Evolutionary conservation across 2,888 invertebrate species (phyloP), one percentile per base, ranked within the genome.

Genomic region (Vandiemenella viatica): DNA sequence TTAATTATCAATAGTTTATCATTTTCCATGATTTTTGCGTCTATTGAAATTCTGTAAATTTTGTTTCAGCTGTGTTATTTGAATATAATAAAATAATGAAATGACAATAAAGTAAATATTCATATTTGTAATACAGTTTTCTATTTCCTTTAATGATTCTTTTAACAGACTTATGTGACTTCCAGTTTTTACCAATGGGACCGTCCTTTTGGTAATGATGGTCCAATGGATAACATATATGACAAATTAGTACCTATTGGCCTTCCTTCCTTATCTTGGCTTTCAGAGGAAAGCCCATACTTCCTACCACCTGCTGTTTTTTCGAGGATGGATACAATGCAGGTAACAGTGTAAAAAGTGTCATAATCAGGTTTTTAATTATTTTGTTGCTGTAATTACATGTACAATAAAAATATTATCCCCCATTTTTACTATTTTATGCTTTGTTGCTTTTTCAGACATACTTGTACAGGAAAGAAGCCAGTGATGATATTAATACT

Each of bases 131-230:
- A n/a, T n/a, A n/a, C n/a, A n/a, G n/a, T n/a, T n/a, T n/a, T n/a
- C n/a, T n/a, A n/a, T n/a, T n/a, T n/a, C n/a, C n/a, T n/a, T n/a
- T n/a, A n/a, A n/a, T n/a, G n/a, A 32, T 48, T 17, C 23, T 58
- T 57, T 58, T 47, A 72, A 23, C 64, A 90, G 90, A 78, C 54
- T 68, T 93, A 60, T 83, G 83, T 63, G 96, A 97, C 67, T 96
- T 89, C 65, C 95, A 96, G 67, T 96, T 83, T 63, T 67, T 96
- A 52, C 90, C 96, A 1, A 69, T 92, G 56, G 65, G 58, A 47
- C 61, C 55, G 23, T n/a, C n/a, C 57, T 58, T 26, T 37, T 37
- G 47, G 20, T 19, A 19, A 10, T 16, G 18, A 52, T 26, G 67
- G 68, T 8, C 66, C 69, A 50, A 65, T 73, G 18, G 69, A 75